phyloP scores from a whole-genome alignment of 2,113 vertebrate genomes.

The Haplochromis burtoni region DNA sequence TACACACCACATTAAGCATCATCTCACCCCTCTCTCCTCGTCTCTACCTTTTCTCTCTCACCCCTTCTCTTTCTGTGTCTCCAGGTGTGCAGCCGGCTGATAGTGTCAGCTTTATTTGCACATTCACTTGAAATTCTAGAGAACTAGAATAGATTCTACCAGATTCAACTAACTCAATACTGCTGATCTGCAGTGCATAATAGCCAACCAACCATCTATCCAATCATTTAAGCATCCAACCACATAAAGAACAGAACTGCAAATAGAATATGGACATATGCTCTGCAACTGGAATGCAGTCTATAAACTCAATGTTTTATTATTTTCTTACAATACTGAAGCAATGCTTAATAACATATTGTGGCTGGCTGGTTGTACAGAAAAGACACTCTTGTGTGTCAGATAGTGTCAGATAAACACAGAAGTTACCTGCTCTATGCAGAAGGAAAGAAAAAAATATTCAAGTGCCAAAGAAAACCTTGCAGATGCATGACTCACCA shows the following conservation, averaged over 20 bases:
- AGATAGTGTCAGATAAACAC: background rate
- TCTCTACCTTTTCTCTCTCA: background rate
- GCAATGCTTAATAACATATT: background rate
- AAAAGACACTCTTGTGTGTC: background rate
- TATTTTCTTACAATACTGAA: conserved; percentile 31
- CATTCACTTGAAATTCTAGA: conserved; percentile 56
- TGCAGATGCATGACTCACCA: background rate
- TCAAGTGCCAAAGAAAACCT: background rate
- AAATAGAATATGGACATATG: conserved; percentile 3
- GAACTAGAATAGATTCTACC: conserved; percentile 60
- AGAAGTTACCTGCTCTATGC: background rate
- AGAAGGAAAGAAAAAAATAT: background rate
- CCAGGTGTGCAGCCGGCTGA: conserved; percentile 67
- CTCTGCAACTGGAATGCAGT: conserved; percentile 2
- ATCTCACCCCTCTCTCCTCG: conserved; percentile 35
- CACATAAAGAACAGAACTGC: background rate
- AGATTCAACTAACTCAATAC: conserved; percentile 42
- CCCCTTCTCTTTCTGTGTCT: background rate
- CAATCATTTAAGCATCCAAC: conserved; percentile 23
- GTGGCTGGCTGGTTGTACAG: background rate
- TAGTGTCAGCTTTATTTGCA: conserved; percentile 57
- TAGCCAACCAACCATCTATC: conserved; percentile 19
- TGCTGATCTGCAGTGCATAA: conserved; percentile 53
- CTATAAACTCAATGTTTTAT: background rate
- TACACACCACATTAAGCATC: conserved; percentile 68